phyloP scores from a whole-genome alignment of 2,888 invertebrate genomes.

The Nomada goodeniana region DNA sequence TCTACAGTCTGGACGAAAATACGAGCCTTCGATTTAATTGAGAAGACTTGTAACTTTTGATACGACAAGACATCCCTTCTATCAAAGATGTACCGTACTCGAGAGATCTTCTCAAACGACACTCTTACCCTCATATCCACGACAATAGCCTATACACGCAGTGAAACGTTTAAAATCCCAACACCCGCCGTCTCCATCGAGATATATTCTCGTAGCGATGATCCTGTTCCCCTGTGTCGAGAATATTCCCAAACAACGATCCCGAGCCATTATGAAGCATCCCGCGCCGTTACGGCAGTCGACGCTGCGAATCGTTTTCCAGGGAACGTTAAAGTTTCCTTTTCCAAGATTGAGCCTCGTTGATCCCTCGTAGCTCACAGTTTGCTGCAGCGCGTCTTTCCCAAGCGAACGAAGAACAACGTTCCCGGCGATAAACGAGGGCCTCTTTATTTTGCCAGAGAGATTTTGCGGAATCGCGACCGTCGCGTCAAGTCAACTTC shows the following conservation, averaged over 20 bases:
- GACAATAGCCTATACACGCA: constrained; percentile 1
- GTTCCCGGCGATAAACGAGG: constrained; percentile 46
- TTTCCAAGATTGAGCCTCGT: constrained; percentile 53
- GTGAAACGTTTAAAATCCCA: background rate
- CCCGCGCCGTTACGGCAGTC: constrained; percentile 24
- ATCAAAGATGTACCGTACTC: background rate
- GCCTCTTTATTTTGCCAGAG: constrained; percentile 53
- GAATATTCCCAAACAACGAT: constrained; percentile 57
- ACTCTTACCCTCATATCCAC: background rate
- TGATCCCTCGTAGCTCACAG: constrained; percentile 46
- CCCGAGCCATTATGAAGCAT: constrained; percentile 53
- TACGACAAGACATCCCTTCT: background rate
- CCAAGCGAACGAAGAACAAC: constrained; percentile 49
- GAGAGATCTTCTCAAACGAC: background rate
- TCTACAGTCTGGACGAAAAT: background rate
- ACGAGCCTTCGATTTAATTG: background rate
- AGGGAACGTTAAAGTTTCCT: constrained; percentile 52
- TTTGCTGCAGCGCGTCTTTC: constrained; percentile 23
- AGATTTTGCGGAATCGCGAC: constrained; percentile 49
- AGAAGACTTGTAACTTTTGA: background rate
- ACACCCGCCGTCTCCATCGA: background rate
- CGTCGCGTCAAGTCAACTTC: background rate
- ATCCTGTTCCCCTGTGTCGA: constrained; percentile 43
- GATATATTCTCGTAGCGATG: constrained; percentile 29
- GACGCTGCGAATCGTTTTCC: constrained; percentile 36